A percentile compares a stretch with the other conserved stretches of the same genome.
phyloP scores from a whole-genome alignment of 2,113 vertebrate species.

The Onychorhynchus coronatus region DNA sequence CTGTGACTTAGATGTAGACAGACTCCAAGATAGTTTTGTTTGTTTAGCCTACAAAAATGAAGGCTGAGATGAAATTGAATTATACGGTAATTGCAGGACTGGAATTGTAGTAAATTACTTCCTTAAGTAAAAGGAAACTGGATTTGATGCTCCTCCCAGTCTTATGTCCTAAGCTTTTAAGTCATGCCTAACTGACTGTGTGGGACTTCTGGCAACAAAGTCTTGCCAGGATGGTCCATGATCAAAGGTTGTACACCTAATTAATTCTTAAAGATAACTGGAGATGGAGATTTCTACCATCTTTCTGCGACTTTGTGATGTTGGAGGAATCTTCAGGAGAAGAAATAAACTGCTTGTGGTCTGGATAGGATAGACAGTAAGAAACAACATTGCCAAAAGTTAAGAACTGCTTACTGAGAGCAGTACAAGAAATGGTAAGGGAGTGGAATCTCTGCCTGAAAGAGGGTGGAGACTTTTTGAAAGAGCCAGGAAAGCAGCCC shows the following conservation, averaged over 20 bases:
- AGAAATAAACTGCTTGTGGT: background rate
- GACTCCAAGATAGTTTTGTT: background rate
- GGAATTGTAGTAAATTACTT: conserved; percentile 23
- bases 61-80: conserved; percentile 1
- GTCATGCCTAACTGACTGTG: background rate
- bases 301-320: background rate
- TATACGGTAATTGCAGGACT: background rate
- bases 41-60: conserved; percentile 18
- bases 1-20: background rate
- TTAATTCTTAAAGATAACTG: background rate
- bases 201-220: background rate
- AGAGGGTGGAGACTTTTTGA: background rate
- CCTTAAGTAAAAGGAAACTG: conserved; percentile 4
- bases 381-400: background rate
- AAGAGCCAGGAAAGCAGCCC: background rate
- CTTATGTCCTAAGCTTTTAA: background rate
- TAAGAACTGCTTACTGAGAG: background rate
- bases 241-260: background rate
- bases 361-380: background rate
- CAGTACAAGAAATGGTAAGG: background rate
- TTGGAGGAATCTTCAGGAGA: background rate
- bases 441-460: background rate
- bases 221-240: background rate
- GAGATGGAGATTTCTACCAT: background rate
- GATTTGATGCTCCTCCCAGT: background rate